These are phyloP conservation scores for Nebria ingens DNA, from an alignment of 1,140 invertebrate genomes.

Conservation along the genomic window DNA sequence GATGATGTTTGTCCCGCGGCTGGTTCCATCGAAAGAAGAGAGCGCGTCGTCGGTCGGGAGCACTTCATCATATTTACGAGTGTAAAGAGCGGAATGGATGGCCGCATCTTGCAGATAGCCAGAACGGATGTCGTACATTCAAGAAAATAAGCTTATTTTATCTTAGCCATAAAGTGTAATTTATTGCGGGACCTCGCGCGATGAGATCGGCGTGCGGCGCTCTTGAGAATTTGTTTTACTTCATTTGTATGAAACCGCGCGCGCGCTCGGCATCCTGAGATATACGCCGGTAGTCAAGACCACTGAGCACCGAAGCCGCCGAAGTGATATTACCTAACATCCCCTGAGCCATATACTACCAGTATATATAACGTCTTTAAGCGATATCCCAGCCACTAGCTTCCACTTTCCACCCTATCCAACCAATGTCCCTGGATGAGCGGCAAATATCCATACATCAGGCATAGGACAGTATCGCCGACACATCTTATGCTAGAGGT, in stretches of 20 bases:
- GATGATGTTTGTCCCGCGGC: no score
- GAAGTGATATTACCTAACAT: constrained; percentile 4
- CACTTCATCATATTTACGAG: constrained; percentile 25
- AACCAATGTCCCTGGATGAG: background rate
- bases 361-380: constrained; percentile 9
- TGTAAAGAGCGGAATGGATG: constrained; percentile 25
- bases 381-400: constrained; percentile 15
- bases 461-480: no score
- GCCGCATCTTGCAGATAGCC: constrained; percentile 30
- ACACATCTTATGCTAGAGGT: no score
- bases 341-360: background rate
- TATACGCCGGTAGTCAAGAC: no score
- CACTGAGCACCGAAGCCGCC: background rate
- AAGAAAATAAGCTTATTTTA: constrained; percentile 33
- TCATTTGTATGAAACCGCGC: constrained; percentile 24
- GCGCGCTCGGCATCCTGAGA: no score
- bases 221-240: constrained; percentile 25
- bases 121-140: constrained; percentile 32
- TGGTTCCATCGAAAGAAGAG: no score
- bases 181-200: constrained; percentile 19
- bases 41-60: constrained; percentile 7
- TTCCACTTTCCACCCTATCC: constrained; percentile 12
- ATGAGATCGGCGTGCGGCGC: background rate
- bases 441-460: constrained; percentile 3
- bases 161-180: constrained; percentile 30